Base-by-base conservation (phyloP, 2,888 invertebrate species). In the Heteropelma amictum region DNA sequence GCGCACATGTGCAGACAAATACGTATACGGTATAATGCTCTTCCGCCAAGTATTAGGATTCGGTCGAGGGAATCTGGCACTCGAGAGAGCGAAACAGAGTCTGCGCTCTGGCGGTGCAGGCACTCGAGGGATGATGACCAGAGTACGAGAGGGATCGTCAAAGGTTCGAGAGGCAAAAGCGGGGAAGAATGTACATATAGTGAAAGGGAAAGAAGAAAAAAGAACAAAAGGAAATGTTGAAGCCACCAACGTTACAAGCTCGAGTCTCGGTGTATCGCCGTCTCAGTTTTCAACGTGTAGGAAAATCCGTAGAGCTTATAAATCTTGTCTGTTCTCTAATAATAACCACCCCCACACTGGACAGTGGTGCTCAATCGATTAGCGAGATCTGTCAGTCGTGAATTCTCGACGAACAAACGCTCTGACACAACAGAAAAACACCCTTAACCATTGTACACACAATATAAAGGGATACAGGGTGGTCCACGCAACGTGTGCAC, bases 301-400 rank as follows among this genome's bases (percentile, higher is more conserved):
- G 60, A 75, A 71, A 75, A 75, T 71, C 54, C 42, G 21, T 56
- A 42, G 65, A 75, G 65, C 65, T 60, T 75, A 49, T 67, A 54
- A 75, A 75, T 61, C 70, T 47, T 49, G 54, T 49, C n/a, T 49
- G 70, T 40, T 65, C 51, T 76, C 73, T 74, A 78, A 74, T 77
- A 78, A 78, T 78, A 76, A 76, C 73, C 78, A 72, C 76, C 78
- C 69, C 72, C 78, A 76, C 73, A 54, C 49, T 35, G 28, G 47
- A 42, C 76, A 76, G 76, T 71, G 76, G 67, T 69, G 72, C 76
- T 76, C 76, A 78, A 78, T 76, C 70, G 73, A 78, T 74, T 47
- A 38, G 23, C 12, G 47, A 47, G 28, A 28, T 12, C 8, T 10
- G 14, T 14, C 7, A 26, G 58, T 65, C 51, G 53, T 12, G 49